A percentile compares a stretch with the other conserved stretches of the same genome.
phyloP scores from a whole-genome alignment of 2,888 invertebrate genomes.

The Lasius fuliginosus region DNA sequence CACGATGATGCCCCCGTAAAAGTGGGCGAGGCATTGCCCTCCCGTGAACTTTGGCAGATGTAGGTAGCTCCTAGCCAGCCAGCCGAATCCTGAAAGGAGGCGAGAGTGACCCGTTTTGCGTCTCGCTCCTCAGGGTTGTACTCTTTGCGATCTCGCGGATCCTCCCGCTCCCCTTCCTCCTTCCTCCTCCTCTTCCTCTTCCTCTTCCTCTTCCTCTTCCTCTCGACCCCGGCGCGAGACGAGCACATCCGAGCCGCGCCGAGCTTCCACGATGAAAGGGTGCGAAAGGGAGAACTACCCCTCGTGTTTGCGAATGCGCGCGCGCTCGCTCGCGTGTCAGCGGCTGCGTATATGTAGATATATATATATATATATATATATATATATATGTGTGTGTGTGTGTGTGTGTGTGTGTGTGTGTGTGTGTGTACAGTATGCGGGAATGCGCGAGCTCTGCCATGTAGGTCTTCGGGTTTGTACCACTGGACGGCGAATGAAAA shows the following conservation, averaged over 20 bases:
- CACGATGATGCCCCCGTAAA: slow-evolving; percentile 72
- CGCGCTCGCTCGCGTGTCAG: background rate
- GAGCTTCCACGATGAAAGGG: slow-evolving; percentile 73
- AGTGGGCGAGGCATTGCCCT: slow-evolving; percentile 84
- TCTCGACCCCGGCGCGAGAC: slow-evolving; percentile 59
- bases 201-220: slow-evolving; percentile 27
- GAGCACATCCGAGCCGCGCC: slow-evolving; percentile 72
- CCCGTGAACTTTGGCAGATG: slow-evolving; percentile 83
- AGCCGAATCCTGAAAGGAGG: slow-evolving; percentile 80
- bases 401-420: background rate
- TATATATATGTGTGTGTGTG: background rate
- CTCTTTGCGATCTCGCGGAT: slow-evolving; percentile 42
- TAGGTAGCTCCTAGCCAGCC: slow-evolving; percentile 78
- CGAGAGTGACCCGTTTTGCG: slow-evolving; percentile 82
- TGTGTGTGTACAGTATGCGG: slow-evolving; percentile 14
- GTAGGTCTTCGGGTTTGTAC: slow-evolving; percentile 24
- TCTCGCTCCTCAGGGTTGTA: slow-evolving; percentile 75
- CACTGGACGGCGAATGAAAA: slow-evolving; percentile 39
- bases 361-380: background rate
- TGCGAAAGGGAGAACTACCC: slow-evolving; percentile 57
- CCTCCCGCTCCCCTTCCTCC: slow-evolving; percentile 54
- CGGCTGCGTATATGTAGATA: background rate
- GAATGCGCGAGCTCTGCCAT: slow-evolving; percentile 30
- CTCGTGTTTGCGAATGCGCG: slow-evolving; percentile 31
- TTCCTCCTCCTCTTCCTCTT: slow-evolving; percentile 57